phyloP scores from a whole-genome alignment of 2,888 invertebrate species.

The Pegoplata infirma region DNA sequence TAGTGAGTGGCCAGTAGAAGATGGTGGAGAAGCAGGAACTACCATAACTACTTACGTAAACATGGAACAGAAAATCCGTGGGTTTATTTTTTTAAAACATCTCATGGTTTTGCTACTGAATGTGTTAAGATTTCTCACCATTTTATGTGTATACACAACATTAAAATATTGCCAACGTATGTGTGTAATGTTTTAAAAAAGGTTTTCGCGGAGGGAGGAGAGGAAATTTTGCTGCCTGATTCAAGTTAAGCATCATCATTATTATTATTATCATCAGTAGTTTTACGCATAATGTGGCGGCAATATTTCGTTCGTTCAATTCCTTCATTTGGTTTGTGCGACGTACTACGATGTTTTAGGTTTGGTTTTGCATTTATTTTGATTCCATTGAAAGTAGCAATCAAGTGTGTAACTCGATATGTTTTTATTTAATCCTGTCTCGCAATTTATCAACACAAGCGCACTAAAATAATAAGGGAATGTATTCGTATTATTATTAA shows the following conservation, averaged over 20 bases:
- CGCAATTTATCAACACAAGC: constrained; percentile 65
- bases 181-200: not conserved
- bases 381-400: constrained; percentile 65
- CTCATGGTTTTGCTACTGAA: constrained; percentile 51
- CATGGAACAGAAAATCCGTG: constrained; percentile 17
- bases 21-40: not conserved
- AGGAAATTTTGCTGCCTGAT: not conserved
- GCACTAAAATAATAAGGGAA: constrained; percentile 45
- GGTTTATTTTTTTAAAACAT: constrained; percentile 30
- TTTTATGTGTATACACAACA: constrained; percentile 49
- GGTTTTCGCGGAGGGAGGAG: not conserved
- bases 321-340: too few species aligned
- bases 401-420: constrained; percentile 77
- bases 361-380: constrained; percentile 62
- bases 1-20: not conserved
- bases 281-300: constrained; percentile 32
- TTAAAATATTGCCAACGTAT: not conserved
- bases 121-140: constrained; percentile 62
- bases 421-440: constrained; percentile 71
- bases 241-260: constrained; percentile 35
- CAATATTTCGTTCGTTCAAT: constrained; percentile 29
- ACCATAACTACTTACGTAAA: constrained; percentile 20
- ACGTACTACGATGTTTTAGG: constrained; percentile 29
- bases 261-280: constrained; percentile 9
- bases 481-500: constrained; percentile 8